A percentile compares a stretch with the other conserved stretches of the same genome.
These are phyloP conservation scores for Micromys minutus DNA, from an alignment of 2,113 vertebrate species.

Conservation along the genomic window DNA sequence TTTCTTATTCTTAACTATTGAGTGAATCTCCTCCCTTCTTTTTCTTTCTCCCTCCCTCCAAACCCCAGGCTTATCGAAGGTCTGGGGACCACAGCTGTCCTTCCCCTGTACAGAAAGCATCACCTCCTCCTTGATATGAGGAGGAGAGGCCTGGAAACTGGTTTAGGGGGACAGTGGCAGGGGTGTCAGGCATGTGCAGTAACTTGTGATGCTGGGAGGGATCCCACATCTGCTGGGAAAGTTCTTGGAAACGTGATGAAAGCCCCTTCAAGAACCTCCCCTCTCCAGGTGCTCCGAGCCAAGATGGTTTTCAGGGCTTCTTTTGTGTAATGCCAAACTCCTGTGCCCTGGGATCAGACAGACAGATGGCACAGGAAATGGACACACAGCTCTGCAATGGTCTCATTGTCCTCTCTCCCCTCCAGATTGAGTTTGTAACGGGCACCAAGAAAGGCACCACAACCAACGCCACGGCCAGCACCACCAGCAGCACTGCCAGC, in stretches of 20 bases:
- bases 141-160: slow-evolving; percentile 45
- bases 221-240: neutral
- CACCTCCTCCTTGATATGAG: slow-evolving; percentile 40
- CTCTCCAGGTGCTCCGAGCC: neutral
- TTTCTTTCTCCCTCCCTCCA: slow-evolving; percentile 50
- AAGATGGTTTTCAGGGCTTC: neutral
- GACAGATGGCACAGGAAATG: neutral
- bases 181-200: neutral
- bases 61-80: slow-evolving; percentile 53
- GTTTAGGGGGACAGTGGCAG: neutral
- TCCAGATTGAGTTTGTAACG: slow-evolving; percentile 98
- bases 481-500: slow-evolving; percentile 90
- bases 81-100: slow-evolving; percentile 53
- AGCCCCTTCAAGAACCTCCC: neutral
- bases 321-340: neutral
- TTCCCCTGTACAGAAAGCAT: slow-evolving; percentile 20
- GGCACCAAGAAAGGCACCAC: slow-evolving; percentile 97
- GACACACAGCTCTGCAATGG: neutral
- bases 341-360: neutral
- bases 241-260: neutral
- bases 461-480: slow-evolving; percentile 89
- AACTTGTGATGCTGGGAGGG: neutral
- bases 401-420: slow-evolving; percentile 27
- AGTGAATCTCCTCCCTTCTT: slow-evolving; percentile 28
- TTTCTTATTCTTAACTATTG: slow-evolving; percentile 49